These are phyloP conservation scores for Glaucidium brasilianum DNA, from an alignment of 2,113 vertebrate genomes.

Conservation along the genomic window DNA sequence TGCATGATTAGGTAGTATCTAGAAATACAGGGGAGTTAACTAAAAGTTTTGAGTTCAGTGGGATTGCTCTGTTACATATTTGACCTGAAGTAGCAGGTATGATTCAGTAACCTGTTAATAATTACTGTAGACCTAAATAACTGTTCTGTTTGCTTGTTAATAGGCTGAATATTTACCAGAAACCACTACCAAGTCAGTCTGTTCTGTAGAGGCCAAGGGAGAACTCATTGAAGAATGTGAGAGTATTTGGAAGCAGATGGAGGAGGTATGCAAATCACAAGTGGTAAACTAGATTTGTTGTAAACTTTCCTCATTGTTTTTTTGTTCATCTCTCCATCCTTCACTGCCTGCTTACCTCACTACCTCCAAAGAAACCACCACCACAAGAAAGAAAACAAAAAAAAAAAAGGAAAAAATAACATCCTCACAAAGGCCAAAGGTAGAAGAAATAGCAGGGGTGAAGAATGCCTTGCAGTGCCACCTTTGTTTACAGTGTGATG, in stretches of 20 bases:
- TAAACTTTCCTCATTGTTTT: neutral
- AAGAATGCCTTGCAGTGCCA: neutral
- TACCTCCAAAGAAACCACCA: neutral
- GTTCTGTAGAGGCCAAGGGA: neutral
- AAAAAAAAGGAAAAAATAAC: neutral
- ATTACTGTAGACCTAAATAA: neutral
- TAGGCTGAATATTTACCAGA: conserved; percentile 9
- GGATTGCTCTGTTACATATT: neutral
- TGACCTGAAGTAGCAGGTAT: neutral
- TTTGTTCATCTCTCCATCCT: neutral
- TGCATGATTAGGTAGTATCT: neutral
- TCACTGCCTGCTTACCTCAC: neutral
- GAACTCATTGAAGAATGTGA: conserved; percentile 68
- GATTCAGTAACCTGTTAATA: neutral
- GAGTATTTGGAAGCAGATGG: conserved; percentile 63
- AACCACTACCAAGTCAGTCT: neutral
- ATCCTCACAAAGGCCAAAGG: neutral
- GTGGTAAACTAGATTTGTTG: neutral
- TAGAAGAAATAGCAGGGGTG: neutral
- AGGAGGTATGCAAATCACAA: conserved; percentile 65
- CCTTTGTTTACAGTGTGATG: neutral
- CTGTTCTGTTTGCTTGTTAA: neutral
- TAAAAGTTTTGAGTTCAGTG: neutral
- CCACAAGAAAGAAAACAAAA: neutral
- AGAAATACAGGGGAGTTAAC: neutral